Evolutionary conservation across 2,113 vertebrate genomes (phyloP).

Genomic region (Malurus melanocephalus): DNA sequence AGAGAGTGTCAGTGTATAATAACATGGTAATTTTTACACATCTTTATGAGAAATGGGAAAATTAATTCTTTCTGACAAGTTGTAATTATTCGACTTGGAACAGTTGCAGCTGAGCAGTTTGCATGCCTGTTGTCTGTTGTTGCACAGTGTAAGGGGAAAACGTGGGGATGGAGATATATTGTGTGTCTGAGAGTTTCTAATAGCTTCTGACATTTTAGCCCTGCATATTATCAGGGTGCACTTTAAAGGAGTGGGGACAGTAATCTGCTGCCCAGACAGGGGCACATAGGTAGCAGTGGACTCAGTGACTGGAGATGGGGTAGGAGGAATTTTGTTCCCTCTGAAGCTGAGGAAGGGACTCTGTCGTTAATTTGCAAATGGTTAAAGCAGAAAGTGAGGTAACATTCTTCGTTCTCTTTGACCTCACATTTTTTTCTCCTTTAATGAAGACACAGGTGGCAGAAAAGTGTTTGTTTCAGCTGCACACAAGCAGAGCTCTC

Average conservation of each 20-base stretch:
- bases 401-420: background rate
- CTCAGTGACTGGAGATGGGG: background rate
- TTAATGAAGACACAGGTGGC: background rate
- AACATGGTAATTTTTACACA: conserved; percentile 99
- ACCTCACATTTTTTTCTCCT: background rate
- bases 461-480: background rate
- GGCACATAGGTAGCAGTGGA: background rate
- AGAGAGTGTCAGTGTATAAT: conserved; percentile 99
- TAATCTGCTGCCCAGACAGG: conserved; percentile 58
- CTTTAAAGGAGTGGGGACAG: conserved; percentile 59
- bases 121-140: conserved; percentile 92
- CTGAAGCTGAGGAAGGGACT: background rate
- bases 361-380: background rate
- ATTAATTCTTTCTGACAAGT: conserved; percentile 99
- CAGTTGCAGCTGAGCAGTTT: conserved; percentile 98
- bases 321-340: background rate
- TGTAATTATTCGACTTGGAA: conserved; percentile 99
- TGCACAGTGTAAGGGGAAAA: conserved; percentile 77
- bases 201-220: conserved; percentile 81
- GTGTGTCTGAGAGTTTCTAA: conserved; percentile 79
- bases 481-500: background rate
- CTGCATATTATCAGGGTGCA: conserved; percentile 74
- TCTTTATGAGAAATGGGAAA: conserved; percentile 99
- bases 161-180: conserved; percentile 79
- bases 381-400: conserved; percentile 8